Percentiles rank a stretch among this genome's conserved stretches.
phyloP scores from a whole-genome alignment of 2,888 invertebrate genomes.

The Eupithecia abbreviata region DNA sequence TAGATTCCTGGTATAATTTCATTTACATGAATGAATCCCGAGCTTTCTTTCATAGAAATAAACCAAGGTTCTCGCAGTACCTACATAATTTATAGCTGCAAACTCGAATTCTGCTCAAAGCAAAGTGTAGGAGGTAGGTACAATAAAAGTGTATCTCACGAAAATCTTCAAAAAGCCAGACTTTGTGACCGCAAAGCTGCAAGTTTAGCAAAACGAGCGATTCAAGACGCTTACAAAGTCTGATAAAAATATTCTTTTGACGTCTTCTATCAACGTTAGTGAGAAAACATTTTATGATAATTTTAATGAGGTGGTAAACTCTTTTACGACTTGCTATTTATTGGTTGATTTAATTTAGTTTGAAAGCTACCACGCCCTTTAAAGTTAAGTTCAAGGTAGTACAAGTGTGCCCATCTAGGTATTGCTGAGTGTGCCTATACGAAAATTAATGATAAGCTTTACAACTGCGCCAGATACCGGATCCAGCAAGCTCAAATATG shows the following conservation, averaged over 20 bases:
- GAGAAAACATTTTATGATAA: background rate
- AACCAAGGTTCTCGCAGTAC: background rate
- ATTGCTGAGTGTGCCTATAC: background rate
- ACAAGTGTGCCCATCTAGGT: background rate
- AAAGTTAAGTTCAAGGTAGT: background rate
- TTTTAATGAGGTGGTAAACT: background rate
- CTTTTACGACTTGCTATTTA: background rate
- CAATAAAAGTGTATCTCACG: constrained; percentile 18
- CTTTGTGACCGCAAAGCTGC: constrained; percentile 29
- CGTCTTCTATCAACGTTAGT: constrained; percentile 2
- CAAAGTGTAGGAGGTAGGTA: background rate
- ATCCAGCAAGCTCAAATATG: background rate
- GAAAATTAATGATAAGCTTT: background rate
- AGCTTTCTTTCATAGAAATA: background rate
- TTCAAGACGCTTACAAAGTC: constrained; percentile 22
- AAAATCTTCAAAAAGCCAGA: constrained; percentile 28
- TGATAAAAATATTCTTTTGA: constrained; percentile 31
- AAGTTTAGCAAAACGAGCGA: constrained; percentile 30
- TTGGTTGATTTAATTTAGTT: background rate
- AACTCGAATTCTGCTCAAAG: constrained; percentile 5
- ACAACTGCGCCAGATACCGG: background rate
- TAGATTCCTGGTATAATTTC: background rate
- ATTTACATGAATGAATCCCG: background rate
- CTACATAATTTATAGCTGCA: background rate
- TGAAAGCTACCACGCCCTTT: background rate